A percentile compares a stretch with the other conserved stretches of the same genome.
These are phyloP conservation scores for Leptinotarsa texana DNA, from an alignment of 1,140 invertebrate genomes.

Conservation along the genomic window DNA sequence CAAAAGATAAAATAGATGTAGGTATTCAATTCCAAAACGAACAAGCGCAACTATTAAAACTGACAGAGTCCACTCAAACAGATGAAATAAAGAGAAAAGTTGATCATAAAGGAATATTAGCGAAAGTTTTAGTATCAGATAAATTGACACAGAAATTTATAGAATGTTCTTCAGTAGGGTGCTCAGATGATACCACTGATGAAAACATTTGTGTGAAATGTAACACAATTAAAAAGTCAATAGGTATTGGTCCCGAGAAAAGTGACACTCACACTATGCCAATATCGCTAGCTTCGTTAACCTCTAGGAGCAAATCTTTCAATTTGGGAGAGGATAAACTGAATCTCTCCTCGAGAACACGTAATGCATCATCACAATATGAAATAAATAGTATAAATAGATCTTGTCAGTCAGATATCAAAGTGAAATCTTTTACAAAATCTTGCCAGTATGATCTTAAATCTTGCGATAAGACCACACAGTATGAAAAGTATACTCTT, in stretches of 20 bases:
- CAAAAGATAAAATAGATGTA: constrained; percentile 48
- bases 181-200: constrained; percentile 57
- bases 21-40: constrained; percentile 43
- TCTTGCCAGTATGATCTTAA: constrained; percentile 52
- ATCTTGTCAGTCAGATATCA: constrained; percentile 42
- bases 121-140: constrained; percentile 49
- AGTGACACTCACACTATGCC: constrained; percentile 36
- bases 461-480: constrained; percentile 44
- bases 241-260: constrained; percentile 56
- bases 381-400: constrained; percentile 38
- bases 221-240: constrained; percentile 52
- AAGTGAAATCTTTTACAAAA: constrained; percentile 47
- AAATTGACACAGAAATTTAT: constrained; percentile 53
- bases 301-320: constrained; percentile 52
- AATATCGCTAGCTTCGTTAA: constrained; percentile 48
- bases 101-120: constrained; percentile 55
- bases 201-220: constrained; percentile 61
- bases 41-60: constrained; percentile 27
- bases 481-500: constrained; percentile 41
- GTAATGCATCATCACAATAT: constrained; percentile 47
- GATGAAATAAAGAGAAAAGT: constrained; percentile 28
- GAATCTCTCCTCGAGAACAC: constrained; percentile 39
- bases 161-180: constrained; percentile 55
- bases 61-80: constrained; percentile 40
- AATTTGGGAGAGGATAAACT: constrained; percentile 51